Percentiles rank a stretch among this genome's conserved stretches.
phyloP scores from a whole-genome alignment of 2,888 invertebrate species.

The Argyresthia goedartella region DNA sequence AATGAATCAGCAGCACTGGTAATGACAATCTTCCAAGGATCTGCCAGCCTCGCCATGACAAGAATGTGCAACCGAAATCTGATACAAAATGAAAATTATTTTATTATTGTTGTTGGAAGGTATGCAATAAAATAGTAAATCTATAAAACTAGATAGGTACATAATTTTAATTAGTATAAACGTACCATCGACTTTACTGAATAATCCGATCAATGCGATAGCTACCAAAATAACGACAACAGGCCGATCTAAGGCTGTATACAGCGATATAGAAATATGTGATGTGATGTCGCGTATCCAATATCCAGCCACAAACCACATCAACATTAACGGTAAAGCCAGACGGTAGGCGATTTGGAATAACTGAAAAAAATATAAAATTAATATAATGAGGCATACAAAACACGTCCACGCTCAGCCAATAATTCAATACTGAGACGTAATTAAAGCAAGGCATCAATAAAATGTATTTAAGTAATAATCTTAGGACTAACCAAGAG shows the following conservation, averaged over 20 bases:
- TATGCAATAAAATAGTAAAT: background rate
- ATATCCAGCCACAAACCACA: constrained; percentile 14
- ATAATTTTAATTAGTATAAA: background rate
- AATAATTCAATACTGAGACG: background rate
- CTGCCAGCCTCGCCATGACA: constrained; percentile 39
- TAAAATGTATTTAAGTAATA: background rate
- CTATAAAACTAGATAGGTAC: background rate
- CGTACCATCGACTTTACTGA: constrained; percentile 1
- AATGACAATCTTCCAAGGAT: constrained; percentile 37
- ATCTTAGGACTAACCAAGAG: background rate
- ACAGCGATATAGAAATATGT: constrained; percentile 18
- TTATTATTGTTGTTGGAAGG: no score
- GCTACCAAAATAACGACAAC: constrained; percentile 17
- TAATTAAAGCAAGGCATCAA: background rate
- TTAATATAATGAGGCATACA: background rate
- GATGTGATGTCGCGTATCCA: constrained; percentile 18
- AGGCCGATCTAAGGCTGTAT: constrained; percentile 32
- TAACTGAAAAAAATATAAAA: background rate
- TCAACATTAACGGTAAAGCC: constrained; percentile 1
- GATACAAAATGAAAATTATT: background rate
- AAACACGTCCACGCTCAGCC: background rate
- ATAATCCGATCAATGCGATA: background rate
- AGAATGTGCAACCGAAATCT: constrained; percentile 19
- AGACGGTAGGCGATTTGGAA: background rate
- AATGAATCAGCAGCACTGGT: constrained; percentile 33